These are phyloP conservation scores for Pseudomyrmex gracilis DNA, from an alignment of 1,140 invertebrate genomes.

Conservation along the genomic window DNA sequence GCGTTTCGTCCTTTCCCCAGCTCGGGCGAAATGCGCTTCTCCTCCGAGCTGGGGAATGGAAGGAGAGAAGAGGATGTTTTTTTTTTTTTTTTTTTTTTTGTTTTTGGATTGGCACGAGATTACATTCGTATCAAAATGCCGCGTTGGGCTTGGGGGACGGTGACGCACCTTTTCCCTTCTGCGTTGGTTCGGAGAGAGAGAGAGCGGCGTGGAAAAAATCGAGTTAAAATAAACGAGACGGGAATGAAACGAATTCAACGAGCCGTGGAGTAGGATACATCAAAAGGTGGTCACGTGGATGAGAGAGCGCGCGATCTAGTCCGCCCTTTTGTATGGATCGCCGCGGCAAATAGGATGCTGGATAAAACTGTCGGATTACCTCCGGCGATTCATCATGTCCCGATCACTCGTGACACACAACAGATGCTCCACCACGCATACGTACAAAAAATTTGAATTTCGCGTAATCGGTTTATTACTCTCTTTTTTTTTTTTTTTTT, in stretches of 20 bases:
- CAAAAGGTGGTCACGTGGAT: not conserved
- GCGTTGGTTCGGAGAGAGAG: conserved; percentile 33
- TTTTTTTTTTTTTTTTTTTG: too few relatives aligned
- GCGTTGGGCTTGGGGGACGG: conserved; percentile 1
- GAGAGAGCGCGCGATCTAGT: not conserved
- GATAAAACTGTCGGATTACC: conserved; percentile 52
- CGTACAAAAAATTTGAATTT: conserved; percentile 47
- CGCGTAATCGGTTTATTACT: conserved; percentile 49
- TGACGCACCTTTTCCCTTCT: not conserved
- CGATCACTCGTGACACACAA: conserved; percentile 46
- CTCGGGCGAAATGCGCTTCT: conserved; percentile 6
- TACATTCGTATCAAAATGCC: conserved; percentile 63
- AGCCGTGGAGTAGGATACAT: conserved; percentile 25
- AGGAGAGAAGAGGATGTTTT: too few relatives aligned
- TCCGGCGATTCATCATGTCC: conserved; percentile 32
- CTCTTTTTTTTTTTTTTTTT: conserved; percentile 15
- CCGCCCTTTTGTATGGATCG: conserved; percentile 43
- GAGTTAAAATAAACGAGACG: conserved; percentile 64
- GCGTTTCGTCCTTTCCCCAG: conserved; percentile 23
- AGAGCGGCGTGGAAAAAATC: conserved; percentile 46
- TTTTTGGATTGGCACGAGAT: conserved; percentile 45
- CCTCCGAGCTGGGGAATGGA: not conserved
- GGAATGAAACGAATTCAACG: conserved; percentile 65
- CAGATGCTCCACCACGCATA: conserved; percentile 28
- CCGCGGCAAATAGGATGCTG: conserved; percentile 41